Percentiles rank a stretch among this genome's conserved stretches.
These are phyloP conservation scores for Nibea coibor DNA, from an alignment of 2,113 vertebrate genomes.

Conservation along the genomic window DNA sequence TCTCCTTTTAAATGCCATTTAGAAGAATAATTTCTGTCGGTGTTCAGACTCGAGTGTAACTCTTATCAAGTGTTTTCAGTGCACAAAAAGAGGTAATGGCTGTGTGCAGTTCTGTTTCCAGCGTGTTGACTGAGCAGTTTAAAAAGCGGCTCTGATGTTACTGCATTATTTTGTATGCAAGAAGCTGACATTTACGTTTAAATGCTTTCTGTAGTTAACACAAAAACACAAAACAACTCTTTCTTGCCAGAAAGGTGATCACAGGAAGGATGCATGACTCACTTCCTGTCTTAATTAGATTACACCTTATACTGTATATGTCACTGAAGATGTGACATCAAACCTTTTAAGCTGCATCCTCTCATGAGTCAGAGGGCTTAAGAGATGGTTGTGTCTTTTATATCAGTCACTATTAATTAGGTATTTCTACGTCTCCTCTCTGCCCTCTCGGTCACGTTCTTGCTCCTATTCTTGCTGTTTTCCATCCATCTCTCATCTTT, in stretches of 20 bases:
- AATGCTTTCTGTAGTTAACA: not conserved
- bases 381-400: not conserved
- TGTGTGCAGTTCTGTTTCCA: not conserved
- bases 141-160: not conserved
- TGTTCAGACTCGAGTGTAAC: not conserved
- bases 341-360: not conserved
- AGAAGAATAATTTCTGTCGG: not conserved
- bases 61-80: not conserved
- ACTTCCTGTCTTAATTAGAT: not conserved
- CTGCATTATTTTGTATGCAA: not conserved
- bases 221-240: not conserved
- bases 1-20: constrained; percentile 1
- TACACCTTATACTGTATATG: not conserved
- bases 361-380: too few relatives aligned
- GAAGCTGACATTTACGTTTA: not conserved
- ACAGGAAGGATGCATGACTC: not conserved
- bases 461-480: too few relatives aligned
- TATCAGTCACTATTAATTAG: not conserved
- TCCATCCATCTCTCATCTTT: not conserved
- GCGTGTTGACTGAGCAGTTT: not conserved
- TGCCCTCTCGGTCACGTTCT: not conserved
- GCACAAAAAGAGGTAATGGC: not conserved
- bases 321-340: not conserved
- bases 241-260: not conserved
- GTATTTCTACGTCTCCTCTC: not conserved